phyloP scores from a whole-genome alignment of 2,888 invertebrate species.

The Drosophila anceps region DNA sequence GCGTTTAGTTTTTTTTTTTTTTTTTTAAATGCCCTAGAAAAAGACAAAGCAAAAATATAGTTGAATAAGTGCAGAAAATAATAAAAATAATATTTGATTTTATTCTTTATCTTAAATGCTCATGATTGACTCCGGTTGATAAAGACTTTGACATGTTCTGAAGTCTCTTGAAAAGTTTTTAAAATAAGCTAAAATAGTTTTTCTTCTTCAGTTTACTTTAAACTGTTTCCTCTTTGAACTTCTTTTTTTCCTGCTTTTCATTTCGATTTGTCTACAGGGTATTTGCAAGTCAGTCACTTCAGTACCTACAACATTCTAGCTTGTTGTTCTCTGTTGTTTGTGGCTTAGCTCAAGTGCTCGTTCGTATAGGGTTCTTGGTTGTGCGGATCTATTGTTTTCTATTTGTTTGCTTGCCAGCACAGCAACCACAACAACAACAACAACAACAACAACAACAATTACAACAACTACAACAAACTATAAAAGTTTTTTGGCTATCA shows the following conservation, averaged over 20 bases:
- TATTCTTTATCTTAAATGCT: no score
- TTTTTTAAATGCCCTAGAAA: background rate
- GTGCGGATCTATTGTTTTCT: constrained; percentile 49
- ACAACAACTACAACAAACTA: constrained; percentile 7
- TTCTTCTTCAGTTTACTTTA: no score
- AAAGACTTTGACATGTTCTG: no score
- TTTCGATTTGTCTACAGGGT: background rate
- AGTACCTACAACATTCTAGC: no score
- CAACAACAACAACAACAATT: constrained; percentile 4
- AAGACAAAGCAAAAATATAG: no score
- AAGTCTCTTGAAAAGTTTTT: background rate
- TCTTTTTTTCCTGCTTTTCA: background rate
- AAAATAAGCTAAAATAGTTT: no score
- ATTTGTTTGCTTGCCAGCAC: constrained; percentile 38
- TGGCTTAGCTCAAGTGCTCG: constrained; percentile 39
- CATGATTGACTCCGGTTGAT: no score
- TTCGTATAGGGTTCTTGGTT: constrained; percentile 25
- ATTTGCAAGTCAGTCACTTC: background rate
- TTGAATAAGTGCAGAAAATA: background rate
- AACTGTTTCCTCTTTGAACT: no score
- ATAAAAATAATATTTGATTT: no score
- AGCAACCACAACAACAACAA: constrained; percentile 11
- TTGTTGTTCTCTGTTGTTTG: constrained; percentile 26
- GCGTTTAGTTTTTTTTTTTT: constrained; percentile 15
- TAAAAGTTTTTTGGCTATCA: constrained; percentile 16